These are phyloP conservation scores for Drosophila prostipennis DNA, from an alignment of 2,888 invertebrate genomes.

Conservation along the genomic window DNA sequence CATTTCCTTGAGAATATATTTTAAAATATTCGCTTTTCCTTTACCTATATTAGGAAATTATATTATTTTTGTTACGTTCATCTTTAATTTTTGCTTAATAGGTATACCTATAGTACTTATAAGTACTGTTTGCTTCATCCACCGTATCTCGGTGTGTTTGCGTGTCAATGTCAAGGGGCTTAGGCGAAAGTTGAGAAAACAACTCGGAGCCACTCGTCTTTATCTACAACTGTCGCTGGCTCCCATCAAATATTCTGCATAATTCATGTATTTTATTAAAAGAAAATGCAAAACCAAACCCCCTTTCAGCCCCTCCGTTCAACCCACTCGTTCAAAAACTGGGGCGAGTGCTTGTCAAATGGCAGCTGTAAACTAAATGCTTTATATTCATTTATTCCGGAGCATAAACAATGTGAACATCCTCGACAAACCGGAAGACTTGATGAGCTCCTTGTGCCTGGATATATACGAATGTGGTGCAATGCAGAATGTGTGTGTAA, in stretches of 20 bases:
- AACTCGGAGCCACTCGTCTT: constrained; percentile 17
- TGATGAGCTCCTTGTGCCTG: constrained; percentile 36
- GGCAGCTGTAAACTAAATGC: constrained; percentile 64
- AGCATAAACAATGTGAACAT: constrained; percentile 45
- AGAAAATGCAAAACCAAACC: constrained; percentile 55
- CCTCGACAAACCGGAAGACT: constrained; percentile 40
- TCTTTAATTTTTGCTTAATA: too few relatives aligned
- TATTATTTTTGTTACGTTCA: too few relatives aligned
- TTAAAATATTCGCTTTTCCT: too few relatives aligned
- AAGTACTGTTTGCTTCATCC: neutral
- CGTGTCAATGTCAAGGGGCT: constrained; percentile 38
- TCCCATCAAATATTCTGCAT: constrained; percentile 60
- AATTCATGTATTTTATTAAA: constrained; percentile 68
- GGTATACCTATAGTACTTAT: too few relatives aligned
- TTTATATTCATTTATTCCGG: constrained; percentile 73
- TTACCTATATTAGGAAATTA: too few relatives aligned
- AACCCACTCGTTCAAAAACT: constrained; percentile 13
- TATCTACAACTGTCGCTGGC: constrained; percentile 20
- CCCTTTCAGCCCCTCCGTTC: neutral
- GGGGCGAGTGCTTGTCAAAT: constrained; percentile 54
- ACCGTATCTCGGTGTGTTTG: constrained; percentile 4
- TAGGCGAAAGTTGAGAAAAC: constrained; percentile 19
- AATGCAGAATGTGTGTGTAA: constrained; percentile 27
- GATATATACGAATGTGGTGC: constrained; percentile 1
- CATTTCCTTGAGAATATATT: neutral